A percentile compares a stretch with the other conserved stretches of the same genome.
These are phyloP conservation scores for Sternotherus odoratus DNA, from an alignment of 2,797 vertebrate species.

Conservation along the genomic window DNA sequence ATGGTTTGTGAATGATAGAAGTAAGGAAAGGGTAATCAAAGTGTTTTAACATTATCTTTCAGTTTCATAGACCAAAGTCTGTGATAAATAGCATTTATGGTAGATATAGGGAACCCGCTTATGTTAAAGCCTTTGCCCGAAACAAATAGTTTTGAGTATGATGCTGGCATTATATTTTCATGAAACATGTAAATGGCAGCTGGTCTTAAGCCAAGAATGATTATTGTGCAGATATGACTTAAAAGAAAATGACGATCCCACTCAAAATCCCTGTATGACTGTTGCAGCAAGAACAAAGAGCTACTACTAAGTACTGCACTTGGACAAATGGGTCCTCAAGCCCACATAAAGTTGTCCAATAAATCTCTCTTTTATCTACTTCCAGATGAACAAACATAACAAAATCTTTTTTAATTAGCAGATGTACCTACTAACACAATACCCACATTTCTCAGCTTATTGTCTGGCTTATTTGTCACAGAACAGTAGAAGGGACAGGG, in stretches of 20 bases:
- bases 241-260: slow-evolving; percentile 81
- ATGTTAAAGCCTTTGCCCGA: slow-evolving; percentile 76
- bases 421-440: slow-evolving; percentile 75
- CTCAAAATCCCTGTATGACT: slow-evolving; percentile 78
- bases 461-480: slow-evolving; percentile 66
- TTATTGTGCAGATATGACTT: slow-evolving; percentile 82
- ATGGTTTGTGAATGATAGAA: slow-evolving; percentile 82
- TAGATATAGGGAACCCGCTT: slow-evolving; percentile 66
- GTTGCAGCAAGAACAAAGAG: slow-evolving; percentile 82
- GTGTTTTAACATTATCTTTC: slow-evolving; percentile 80
- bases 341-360: slow-evolving; percentile 74
- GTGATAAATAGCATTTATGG: slow-evolving; percentile 77
- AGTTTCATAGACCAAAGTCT: slow-evolving; percentile 80
- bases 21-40: slow-evolving; percentile 81
- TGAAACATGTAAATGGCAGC: slow-evolving; percentile 83
- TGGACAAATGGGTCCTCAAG: slow-evolving; percentile 78
- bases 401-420: slow-evolving; percentile 80
- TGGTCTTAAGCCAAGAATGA: slow-evolving; percentile 82
- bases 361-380: slow-evolving; percentile 76
- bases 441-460: slow-evolving; percentile 65
- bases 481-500: slow-evolving; percentile 63
- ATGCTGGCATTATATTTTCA: slow-evolving; percentile 81
- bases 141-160: slow-evolving; percentile 77
- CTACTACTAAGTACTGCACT: slow-evolving; percentile 79
- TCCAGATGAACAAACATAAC: slow-evolving; percentile 75